Evolutionary conservation across 2,113 vertebrate species (phyloP), one percentile per base, ranked within the genome.

Genomic region (Chlorocebus sabaeus): DNA sequence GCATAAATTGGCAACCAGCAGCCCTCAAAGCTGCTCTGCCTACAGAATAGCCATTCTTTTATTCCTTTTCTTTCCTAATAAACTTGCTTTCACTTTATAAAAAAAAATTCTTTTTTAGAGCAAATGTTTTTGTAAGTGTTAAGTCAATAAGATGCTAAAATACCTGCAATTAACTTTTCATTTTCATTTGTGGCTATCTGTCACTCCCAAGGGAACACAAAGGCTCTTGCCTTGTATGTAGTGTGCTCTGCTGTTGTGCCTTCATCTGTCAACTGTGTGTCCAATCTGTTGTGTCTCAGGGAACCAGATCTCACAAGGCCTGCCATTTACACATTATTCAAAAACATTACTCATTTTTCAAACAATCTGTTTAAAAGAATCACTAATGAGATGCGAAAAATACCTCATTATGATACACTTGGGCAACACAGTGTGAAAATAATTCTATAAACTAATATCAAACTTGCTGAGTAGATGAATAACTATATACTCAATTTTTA

Each of bases 311-410:
- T 81, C 81, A 81, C 3, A 18, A 11, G 57, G 35, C 20, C 82
- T 88, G 6, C 22, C 35, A 92, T 52, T 83, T 38, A n/a, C 9
- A 20, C 50, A 10, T 35, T 40, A 59, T 30, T 50, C 68, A 61
- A 72, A 90, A 88, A 4, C n/a, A 76, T 68, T 76, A 76, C 57
- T 85, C 23, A 30, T 40, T 90, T 80, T 87, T 76, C 48, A 82
- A 87, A 81, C 45, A 52, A 90, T 81, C 57, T 82, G 30, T n/a
- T 61, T 86, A 25, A n/a, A 82, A 95, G 79, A 90, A 61, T 93
- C 18, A 59, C 17, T 64, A 95, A 59, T 81, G 67, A 59, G 57
- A 2, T 75, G 5, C 82, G 75, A 61, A 89, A 88, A 50, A 32
- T 38, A 68, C 5, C 11, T 7, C 30, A 55, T 52, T 85, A 45